Evolutionary conservation across 2,888 invertebrate genomes (phyloP), one percentile per base, ranked within the genome.

Genomic region (Torymus tubicola): DNA sequence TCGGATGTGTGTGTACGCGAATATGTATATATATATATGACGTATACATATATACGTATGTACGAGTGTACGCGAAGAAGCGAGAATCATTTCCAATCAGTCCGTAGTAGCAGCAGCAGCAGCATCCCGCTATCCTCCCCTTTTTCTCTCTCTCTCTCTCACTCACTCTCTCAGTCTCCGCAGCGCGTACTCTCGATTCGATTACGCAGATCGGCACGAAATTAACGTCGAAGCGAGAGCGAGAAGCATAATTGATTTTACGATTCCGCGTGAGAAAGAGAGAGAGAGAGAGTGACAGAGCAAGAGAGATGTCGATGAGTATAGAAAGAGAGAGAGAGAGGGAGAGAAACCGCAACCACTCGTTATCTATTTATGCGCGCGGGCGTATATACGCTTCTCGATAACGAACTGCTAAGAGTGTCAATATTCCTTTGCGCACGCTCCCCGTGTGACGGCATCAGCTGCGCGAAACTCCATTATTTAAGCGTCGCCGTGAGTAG

Each of bases 361-460:
- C 73, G 72, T 79, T 79, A 79, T 79, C 78, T 79, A 69, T 63
- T 78, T 73, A 67, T 8, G 42, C 8, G 5, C 42, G 57, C 67
- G 67, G n/a, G n/a, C n/a, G n/a, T n/a, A n/a, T n/a, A n/a, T n/a
- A n/a, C n/a, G 18, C 14, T 21, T 21, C 5, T 42, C 42, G 78
- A 79, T 79, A 79, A 69, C 73, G 68, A 60, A 73, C 50, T n/a
- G 58, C 63, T 69, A 79, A 79, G 78, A 73, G 73, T 61, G 71
- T 70, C 77, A 52, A 70, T 69, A 60, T 21, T 24, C 52, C 70
- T 63, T 63, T 70, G 5, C 64, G 2, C 64, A 63, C n/a, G 52
- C 50, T 8, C 10, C 10, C 21, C 14, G n/a, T n/a, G n/a, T 18
- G 68, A 50, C 42, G 42, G 1, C 52, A 18, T 13, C 18, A 52